A percentile compares a stretch with the other conserved stretches of the same genome.
Conservation (phyloP, 1,140 invertebrate species). For the Drosophila arawakana region DNA sequence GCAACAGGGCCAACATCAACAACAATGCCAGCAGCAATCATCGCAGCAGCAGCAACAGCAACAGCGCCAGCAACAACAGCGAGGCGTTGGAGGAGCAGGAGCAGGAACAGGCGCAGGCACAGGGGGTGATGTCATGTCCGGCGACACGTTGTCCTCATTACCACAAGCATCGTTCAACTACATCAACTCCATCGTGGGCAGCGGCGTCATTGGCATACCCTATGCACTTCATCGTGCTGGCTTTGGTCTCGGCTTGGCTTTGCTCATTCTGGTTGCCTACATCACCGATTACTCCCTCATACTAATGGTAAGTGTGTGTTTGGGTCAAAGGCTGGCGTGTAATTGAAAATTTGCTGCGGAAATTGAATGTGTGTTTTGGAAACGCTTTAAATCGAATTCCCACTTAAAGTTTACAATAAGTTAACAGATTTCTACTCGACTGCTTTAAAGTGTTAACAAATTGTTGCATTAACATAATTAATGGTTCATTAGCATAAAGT, state of each 20-base stretch:
- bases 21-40: slow-evolving; percentile 51
- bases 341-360: slow-evolving; percentile 45
- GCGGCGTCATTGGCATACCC: slow-evolving; percentile 95
- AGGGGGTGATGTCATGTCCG: slow-evolving; percentile 45
- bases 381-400: slow-evolving; percentile 10
- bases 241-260: slow-evolving; percentile 90
- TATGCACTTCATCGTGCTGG: slow-evolving; percentile 93
- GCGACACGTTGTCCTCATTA: slow-evolving; percentile 85
- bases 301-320: slow-evolving; percentile 88
- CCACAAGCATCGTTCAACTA: slow-evolving; percentile 95
- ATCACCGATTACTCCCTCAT: slow-evolving; percentile 94
- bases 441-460: not conserved
- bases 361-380: slow-evolving; percentile 40
- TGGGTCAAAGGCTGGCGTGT: slow-evolving; percentile 4
- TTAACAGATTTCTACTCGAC: no score
- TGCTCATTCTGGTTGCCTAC: slow-evolving; percentile 91
- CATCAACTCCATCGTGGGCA: slow-evolving; percentile 96
- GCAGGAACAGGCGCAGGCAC: not conserved
- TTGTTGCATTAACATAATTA: slow-evolving; percentile 42
- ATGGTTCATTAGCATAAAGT: slow-evolving; percentile 4
- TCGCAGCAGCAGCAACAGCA: slow-evolving; percentile 51
- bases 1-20: slow-evolving; percentile 66
- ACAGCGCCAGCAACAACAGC: slow-evolving; percentile 52
- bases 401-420: not conserved
- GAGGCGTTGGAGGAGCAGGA: slow-evolving; percentile 7